phyloP scores from a whole-genome alignment of 2,113 vertebrate genomes.

The Phalacrocorax pelagicus region DNA sequence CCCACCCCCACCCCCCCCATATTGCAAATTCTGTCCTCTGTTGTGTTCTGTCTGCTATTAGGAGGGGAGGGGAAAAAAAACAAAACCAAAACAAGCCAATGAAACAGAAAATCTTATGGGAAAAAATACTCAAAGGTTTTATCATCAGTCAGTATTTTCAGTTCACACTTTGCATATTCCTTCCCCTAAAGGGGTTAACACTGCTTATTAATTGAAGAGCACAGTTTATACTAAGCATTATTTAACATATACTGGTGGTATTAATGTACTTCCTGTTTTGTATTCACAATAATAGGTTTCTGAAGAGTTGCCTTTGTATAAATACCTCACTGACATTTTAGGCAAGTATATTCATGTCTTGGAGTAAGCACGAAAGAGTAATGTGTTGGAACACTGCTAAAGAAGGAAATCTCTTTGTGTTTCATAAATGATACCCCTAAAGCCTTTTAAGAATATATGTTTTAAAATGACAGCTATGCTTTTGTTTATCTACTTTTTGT shows the following conservation, averaged over 20 bases:
- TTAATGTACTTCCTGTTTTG: conserved; percentile 78
- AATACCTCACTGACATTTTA: conserved; percentile 85
- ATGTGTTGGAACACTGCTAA: conserved; percentile 85
- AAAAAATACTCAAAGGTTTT: conserved; percentile 16
- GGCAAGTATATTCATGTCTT: conserved; percentile 90
- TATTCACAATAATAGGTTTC: conserved; percentile 74
- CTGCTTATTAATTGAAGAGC: conserved; percentile 50
- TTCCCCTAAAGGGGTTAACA: conserved; percentile 52
- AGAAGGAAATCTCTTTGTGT: conserved; percentile 89
- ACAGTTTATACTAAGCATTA: conserved; percentile 68
- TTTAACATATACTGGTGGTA: conserved; percentile 64
- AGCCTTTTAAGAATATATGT: conserved; percentile 67
- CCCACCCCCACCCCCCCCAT: not conserved
- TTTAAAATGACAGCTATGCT: conserved; percentile 62
- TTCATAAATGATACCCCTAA: conserved; percentile 72
- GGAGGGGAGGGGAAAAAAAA: not conserved
- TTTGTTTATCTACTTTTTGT: conserved; percentile 48
- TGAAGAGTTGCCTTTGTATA: conserved; percentile 87
- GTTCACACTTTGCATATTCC: not conserved
- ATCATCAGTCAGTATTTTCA: conserved; percentile 45
- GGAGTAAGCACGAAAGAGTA: conserved; percentile 80
- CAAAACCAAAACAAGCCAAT: not conserved
- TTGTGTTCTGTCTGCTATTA: not conserved
- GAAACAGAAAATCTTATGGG: not conserved
- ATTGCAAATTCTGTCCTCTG: not conserved